A percentile compares a stretch with the other conserved stretches of the same genome.
Conservation (phyloP, 2,797 vertebrate genomes). For the Silurus lanzhouensis region DNA sequence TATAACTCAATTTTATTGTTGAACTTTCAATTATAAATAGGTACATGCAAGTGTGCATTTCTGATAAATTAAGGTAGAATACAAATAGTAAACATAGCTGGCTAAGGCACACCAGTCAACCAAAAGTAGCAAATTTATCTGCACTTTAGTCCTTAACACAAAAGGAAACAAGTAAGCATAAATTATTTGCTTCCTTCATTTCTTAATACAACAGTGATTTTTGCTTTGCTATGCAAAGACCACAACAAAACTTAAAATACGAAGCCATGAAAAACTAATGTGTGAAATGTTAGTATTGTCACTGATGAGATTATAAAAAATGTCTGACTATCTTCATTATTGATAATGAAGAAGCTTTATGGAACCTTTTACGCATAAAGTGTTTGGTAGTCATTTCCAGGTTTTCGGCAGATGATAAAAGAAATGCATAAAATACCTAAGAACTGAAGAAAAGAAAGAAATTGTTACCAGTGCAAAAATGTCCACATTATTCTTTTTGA, state of each 20-base stretch:
- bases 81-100: not conserved
- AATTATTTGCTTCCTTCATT: not conserved
- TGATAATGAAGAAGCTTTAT: not conserved
- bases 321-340: not conserved
- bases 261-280: not conserved
- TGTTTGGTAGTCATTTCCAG: slow-evolving; percentile 73
- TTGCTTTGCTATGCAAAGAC: not conserved
- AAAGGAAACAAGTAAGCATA: not conserved
- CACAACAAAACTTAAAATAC: slow-evolving; percentile 6
- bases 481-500: too few relatives aligned
- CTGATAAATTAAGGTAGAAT: too few relatives aligned
- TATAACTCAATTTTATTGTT: not conserved
- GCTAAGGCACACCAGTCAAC: not conserved
- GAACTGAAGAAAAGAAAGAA: slow-evolving; percentile 72
- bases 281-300: not conserved
- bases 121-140: too few relatives aligned
- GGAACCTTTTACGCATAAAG: slow-evolving; percentile 72
- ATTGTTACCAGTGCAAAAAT: not conserved
- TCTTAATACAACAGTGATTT: not conserved
- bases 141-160: not conserved
- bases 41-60: not conserved
- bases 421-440: slow-evolving; percentile 82
- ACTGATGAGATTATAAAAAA: not conserved
- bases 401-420: slow-evolving; percentile 74
- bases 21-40: not conserved